Conservation (phyloP, 2,888 invertebrate genomes). For the Maniola hyperantus region DNA sequence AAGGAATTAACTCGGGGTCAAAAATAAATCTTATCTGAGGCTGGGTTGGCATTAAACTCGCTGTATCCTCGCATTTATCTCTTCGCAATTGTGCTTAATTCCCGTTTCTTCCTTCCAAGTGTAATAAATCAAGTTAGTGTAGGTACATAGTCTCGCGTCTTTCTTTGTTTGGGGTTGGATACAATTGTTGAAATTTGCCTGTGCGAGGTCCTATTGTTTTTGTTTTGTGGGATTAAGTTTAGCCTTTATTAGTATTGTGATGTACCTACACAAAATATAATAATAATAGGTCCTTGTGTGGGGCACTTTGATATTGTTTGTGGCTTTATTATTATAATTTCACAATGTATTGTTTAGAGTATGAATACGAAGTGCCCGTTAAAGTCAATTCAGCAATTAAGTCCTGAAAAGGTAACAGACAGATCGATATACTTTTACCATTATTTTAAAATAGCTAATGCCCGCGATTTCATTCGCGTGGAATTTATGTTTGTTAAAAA, state of each 20-base stretch:
- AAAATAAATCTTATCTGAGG: conserved; percentile 52
- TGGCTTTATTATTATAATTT: conserved; percentile 1
- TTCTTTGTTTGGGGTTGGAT: conserved; percentile 41
- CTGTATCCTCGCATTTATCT: conserved; percentile 68
- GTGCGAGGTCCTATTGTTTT: conserved; percentile 35
- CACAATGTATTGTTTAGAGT: neutral
- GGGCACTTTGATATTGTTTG: conserved; percentile 11
- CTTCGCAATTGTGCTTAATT: conserved; percentile 70
- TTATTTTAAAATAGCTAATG: too few species aligned
- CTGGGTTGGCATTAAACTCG: conserved; percentile 61
- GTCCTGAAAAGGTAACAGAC: too few species aligned
- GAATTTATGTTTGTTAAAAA: too few species aligned
- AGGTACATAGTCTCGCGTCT: conserved; percentile 43
- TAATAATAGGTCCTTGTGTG: neutral
- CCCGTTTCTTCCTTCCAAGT: conserved; percentile 58
- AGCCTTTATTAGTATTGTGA: conserved; percentile 34
- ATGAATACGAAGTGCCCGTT: too few species aligned
- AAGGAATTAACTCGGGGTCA: conserved; percentile 38
- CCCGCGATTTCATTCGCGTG: too few species aligned
- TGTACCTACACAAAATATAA: conserved; percentile 4
- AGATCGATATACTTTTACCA: too few species aligned
- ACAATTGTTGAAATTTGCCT: conserved; percentile 42
- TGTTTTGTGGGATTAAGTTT: conserved; percentile 32
- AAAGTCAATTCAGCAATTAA: too few species aligned
- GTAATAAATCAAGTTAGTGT: conserved; percentile 69